Evolutionary conservation across 2,888 invertebrate species (phyloP), one percentile per base, ranked within the genome.

Genomic region (Caenorhabditis afra): DNA sequence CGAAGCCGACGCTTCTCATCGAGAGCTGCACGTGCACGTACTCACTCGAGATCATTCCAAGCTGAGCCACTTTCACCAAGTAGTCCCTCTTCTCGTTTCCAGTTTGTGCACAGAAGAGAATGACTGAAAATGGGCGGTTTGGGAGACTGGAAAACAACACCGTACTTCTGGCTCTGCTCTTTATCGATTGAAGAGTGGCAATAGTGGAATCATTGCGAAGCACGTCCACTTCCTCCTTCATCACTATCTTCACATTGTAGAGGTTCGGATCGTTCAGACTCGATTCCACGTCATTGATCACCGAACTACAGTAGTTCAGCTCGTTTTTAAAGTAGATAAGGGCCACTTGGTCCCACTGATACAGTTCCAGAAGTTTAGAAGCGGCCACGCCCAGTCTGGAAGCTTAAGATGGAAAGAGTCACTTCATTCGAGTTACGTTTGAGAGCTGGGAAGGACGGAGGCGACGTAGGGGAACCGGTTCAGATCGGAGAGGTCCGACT

Each of bases 241-340:
- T 44, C 37, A 70, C 76, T 39, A 76, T 68, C 22, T 70, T 55
- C 0, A 68, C 58, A 7, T 57, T 3, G 16, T 39, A 64, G 0
- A 23, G n/a, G 18, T 2, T 10, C 11, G 68, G 76, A 53, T 76
- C 76, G 39, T 59, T 76, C 14, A 76, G 35, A 11, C 39, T 57
- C 4, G 64, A 12, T 23, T 83, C 83, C 14, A 83, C 74, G 35
- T 76, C 81, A 14, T 45, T 29, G 23, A 79, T 74, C 0, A 83
- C 71, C n/a, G 62, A 55, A 0, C 37, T 37, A 44, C 83, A 83
- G 20, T 81, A 81, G 14, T 74, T 50, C 11, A 76, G 35, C 1
- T 71, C 73, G 44, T 64, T 74, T 18, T 59, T 47, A 10, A 49
- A 50, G 37, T 73, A 81, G 8, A 81, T 14, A 20, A 83, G 39